These are phyloP conservation scores for Chelonus formosanus DNA, from an alignment of 2,888 invertebrate species.

Conservation along the genomic window DNA sequence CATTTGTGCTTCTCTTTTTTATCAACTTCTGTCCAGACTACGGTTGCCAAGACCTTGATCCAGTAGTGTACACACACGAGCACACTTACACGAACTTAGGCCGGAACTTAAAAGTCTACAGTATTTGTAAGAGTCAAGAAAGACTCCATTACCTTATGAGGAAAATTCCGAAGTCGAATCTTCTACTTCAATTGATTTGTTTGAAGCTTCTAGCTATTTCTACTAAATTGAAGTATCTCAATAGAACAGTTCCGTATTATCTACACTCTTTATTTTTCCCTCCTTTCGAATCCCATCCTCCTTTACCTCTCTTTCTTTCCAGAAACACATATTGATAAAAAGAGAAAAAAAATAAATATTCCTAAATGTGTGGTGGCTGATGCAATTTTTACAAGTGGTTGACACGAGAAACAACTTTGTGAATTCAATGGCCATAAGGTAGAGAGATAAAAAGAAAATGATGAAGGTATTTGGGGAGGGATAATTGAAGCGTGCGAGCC, in stretches of 20 bases:
- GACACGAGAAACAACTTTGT: conserved; percentile 22
- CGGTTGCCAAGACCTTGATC: conserved; percentile 35
- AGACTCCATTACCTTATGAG: no score
- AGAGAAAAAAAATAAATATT: no score
- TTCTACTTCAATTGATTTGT: no score
- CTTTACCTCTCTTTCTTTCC: no score
- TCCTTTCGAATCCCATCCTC: no score
- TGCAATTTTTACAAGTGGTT: conserved; percentile 39
- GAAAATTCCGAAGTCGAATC: no score
- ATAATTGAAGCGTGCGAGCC: conserved; percentile 41
- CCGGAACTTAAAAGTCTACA: conserved; percentile 9
- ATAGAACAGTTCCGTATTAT: no score
- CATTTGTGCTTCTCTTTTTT: conserved; percentile 3
- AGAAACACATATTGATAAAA: no score
- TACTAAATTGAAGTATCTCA: no score
- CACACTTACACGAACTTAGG: background rate
- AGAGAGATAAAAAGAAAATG: conserved; percentile 30
- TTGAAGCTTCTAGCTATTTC: no score
- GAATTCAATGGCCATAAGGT: conserved; percentile 6
- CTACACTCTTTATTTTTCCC: no score
- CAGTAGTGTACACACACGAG: conserved; percentile 22
- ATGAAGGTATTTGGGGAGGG: conserved; percentile 32
- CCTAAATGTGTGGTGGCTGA: conserved; percentile 28
- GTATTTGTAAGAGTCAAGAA: background rate
- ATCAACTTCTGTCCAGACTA: conserved; percentile 11